Conservation (phyloP, 1,140 invertebrate genomes). For the Triops cancriformis region DNA sequence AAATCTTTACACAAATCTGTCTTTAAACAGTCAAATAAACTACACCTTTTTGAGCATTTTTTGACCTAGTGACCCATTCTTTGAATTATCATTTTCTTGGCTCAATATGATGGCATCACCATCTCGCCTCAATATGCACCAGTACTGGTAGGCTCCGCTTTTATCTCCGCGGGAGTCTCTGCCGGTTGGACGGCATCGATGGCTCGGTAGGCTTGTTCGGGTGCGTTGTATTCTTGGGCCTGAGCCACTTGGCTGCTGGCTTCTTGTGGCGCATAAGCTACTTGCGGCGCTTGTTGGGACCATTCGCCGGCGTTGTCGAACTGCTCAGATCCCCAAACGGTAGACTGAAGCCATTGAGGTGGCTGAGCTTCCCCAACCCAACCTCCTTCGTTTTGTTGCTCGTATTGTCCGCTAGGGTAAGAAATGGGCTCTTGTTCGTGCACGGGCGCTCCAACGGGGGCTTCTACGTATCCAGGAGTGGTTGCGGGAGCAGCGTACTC, state of each 20-base stretch:
- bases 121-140: too few species aligned
- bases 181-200: not conserved
- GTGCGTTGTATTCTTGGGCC: not conserved
- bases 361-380: not conserved
- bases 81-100: too few species aligned
- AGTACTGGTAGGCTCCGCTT: too few species aligned
- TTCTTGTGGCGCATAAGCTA: not conserved
- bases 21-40: too few species aligned
- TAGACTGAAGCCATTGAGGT: not conserved
- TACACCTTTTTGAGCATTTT: too few species aligned
- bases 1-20: too few species aligned
- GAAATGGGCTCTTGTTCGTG: not conserved
- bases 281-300: not conserved
- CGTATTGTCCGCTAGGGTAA: not conserved
- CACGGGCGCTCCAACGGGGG: not conserved
- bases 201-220: not conserved
- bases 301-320: not conserved
- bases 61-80: too few species aligned
- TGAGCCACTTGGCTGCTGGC: not conserved
- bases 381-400: not conserved
- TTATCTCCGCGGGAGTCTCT: not conserved
- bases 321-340: not conserved
- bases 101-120: too few species aligned
- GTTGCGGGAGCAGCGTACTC: not conserved
- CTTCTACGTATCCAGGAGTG: not conserved